Conservation (phyloP, 2,113 vertebrate species). For the Chelonoidis abingdonii region DNA sequence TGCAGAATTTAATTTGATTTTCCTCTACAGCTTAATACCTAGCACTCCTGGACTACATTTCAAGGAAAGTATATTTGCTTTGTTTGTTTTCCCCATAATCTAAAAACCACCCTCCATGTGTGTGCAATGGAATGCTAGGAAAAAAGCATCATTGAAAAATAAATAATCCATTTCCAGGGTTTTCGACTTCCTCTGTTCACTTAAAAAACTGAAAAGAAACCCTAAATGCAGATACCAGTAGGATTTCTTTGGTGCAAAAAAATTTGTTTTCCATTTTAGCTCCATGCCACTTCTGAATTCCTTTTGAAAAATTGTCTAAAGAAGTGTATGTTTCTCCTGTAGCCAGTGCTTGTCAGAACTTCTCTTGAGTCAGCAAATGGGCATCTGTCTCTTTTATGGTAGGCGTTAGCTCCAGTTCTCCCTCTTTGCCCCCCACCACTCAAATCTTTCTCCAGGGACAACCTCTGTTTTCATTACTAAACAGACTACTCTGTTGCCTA, state of each 20-base stretch:
- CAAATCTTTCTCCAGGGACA: background rate
- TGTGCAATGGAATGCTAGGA: slow-evolving; percentile 54
- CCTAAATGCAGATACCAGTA: background rate
- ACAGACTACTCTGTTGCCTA: background rate
- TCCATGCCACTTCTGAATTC: background rate
- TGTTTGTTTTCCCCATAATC: slow-evolving; percentile 66
- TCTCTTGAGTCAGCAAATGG: background rate
- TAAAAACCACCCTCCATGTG: slow-evolving; percentile 54
- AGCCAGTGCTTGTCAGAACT: background rate
- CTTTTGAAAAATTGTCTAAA: background rate
- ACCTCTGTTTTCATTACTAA: background rate
- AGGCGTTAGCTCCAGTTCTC: background rate
- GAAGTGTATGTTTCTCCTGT: background rate
- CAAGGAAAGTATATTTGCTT: slow-evolving; percentile 60
- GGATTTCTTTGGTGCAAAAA: slow-evolving; percentile 21
- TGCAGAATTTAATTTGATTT: slow-evolving; percentile 72
- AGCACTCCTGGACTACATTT: slow-evolving; percentile 68
- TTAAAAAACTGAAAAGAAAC: slow-evolving; percentile 58
- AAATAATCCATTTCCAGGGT: slow-evolving; percentile 59
- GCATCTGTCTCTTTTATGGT: background rate
- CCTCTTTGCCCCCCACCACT: background rate
- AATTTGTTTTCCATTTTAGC: background rate
- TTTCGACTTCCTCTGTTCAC: slow-evolving; percentile 32
- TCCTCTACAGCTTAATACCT: slow-evolving; percentile 73
- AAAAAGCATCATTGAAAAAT: slow-evolving; percentile 54